Percentiles rank a stretch among this genome's conserved stretches.
Evolutionary conservation across 2,888 invertebrate genomes (phyloP).

Genomic region (Drosophila prolongata): DNA sequence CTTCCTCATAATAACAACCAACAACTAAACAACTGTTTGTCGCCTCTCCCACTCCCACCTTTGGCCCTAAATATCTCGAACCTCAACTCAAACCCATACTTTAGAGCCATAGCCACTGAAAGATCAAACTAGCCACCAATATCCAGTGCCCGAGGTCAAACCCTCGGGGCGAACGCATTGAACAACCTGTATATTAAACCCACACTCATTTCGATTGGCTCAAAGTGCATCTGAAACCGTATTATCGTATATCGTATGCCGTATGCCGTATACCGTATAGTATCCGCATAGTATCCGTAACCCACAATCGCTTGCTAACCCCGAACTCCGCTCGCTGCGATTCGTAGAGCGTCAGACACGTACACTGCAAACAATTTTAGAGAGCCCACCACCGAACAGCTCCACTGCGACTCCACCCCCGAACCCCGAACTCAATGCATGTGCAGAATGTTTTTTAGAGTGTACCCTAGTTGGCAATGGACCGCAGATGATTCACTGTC

Average conservation of each 20-base stretch:
- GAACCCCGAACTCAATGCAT: conserved; percentile 50
- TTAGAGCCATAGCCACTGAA: conserved; percentile 40
- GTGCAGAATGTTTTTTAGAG: conserved; percentile 35
- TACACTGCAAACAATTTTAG: conserved; percentile 39
- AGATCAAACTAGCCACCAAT: conserved; percentile 31
- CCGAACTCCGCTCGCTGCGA: conserved; percentile 42
- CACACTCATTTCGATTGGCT: conserved; percentile 42
- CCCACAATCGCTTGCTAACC: conserved; percentile 41
- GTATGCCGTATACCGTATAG: not conserved
- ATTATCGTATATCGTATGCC: not conserved
- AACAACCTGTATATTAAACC: conserved; percentile 63
- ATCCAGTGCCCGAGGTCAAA: conserved; percentile 9
- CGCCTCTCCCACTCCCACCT: conserved; percentile 57
- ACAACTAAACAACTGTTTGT: conserved; percentile 66
- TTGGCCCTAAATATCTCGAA: conserved; percentile 19
- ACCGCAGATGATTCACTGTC: conserved; percentile 13
- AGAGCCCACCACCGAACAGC: conserved; percentile 37
- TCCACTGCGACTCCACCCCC: conserved; percentile 42
- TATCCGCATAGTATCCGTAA: conserved; percentile 12
- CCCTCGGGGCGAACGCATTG: conserved; percentile 52
- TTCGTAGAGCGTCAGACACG: conserved; percentile 27
- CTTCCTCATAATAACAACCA: conserved; percentile 61
- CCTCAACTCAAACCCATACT: conserved; percentile 29
- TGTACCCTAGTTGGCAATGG: conserved; percentile 36
- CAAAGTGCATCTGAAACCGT: conserved; percentile 28